phyloP scores from a whole-genome alignment of 2,888 invertebrate genomes.

The Acleris sparsana region DNA sequence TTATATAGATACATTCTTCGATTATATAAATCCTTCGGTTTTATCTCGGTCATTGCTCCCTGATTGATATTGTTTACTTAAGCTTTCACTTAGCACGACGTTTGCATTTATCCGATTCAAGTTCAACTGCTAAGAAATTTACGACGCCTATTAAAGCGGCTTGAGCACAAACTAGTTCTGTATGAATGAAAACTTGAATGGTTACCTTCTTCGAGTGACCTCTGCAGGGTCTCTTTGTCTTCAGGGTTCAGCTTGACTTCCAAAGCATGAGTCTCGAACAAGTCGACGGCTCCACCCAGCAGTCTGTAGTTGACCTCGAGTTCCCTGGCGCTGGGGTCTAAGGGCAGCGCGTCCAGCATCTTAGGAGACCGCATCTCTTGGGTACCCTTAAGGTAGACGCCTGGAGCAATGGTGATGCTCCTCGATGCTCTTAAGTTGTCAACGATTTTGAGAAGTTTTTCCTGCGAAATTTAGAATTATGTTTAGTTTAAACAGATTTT shows the following conservation, averaged over 20 bases:
- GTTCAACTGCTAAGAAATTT: conserved; percentile 28
- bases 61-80: conserved; percentile 26
- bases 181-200: conserved; percentile 18
- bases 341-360: conserved; percentile 87
- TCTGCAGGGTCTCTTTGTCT: conserved; percentile 88
- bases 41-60: conserved; percentile 25
- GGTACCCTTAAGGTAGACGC: conserved; percentile 84
- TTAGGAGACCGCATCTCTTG: conserved; percentile 75
- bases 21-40: background rate
- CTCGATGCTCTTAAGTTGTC: conserved; percentile 78
- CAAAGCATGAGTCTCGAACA: conserved; percentile 90
- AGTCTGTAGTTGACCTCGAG: conserved; percentile 88
- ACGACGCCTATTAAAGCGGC: conserved; percentile 13
- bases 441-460: conserved; percentile 87
- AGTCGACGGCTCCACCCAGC: conserved; percentile 88
- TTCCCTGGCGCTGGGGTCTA: conserved; percentile 89
- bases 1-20: background rate
- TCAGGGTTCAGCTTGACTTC: conserved; percentile 91
- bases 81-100: conserved; percentile 34
- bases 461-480: conserved; percentile 74
- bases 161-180: conserved; percentile 18
- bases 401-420: conserved; percentile 85
- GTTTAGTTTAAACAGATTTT: conserved; percentile 9
- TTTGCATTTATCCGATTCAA: conserved; percentile 25
- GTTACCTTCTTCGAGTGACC: conserved; percentile 92